phyloP scores from a whole-genome alignment of 53 echinoderm and acorn worm genomes.

The Zoroaster sp. region DNA sequence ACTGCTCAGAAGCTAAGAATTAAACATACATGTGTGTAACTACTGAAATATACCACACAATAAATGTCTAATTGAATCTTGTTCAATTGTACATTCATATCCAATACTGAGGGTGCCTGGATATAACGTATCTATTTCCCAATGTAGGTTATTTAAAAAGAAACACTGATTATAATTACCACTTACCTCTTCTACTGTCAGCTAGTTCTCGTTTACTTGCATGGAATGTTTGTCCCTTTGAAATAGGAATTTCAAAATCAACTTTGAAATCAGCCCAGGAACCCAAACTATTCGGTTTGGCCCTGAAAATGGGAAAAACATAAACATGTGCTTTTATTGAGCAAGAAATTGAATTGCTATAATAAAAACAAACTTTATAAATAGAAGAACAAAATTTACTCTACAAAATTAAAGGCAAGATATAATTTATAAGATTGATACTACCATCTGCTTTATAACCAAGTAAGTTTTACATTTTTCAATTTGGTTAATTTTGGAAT shows the following conservation, averaged over 20 bases:
- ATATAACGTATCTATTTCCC: too few species aligned
- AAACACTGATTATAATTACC: not conserved
- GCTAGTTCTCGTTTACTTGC: constrained; percentile 91
- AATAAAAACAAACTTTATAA: too few species aligned
- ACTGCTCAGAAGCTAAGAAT: constrained; percentile 60
- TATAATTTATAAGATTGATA: too few species aligned
- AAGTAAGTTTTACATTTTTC: too few species aligned
- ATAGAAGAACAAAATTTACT: too few species aligned
- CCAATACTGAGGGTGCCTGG: too few species aligned
- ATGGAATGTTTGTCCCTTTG: constrained; percentile 82
- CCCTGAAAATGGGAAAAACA: constrained; percentile 78
- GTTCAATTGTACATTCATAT: too few species aligned
- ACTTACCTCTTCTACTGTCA: constrained; percentile 76
- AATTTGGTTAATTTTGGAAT: too few species aligned
- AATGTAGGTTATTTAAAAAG: not conserved
- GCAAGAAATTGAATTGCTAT: too few species aligned
- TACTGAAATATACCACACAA: not conserved
- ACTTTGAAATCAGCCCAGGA: constrained; percentile 62
- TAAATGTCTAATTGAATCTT: not conserved
- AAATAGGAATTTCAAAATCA: constrained; percentile 65
- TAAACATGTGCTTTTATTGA: too few species aligned
- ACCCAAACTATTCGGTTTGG: constrained; percentile 86
- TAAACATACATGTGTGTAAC: not conserved
- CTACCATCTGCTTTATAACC: too few species aligned
- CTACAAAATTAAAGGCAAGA: too few species aligned